Percentiles rank a stretch among this genome's conserved stretches.
phyloP scores from a whole-genome alignment of 2,888 invertebrate species.

The Elmis aenea region DNA sequence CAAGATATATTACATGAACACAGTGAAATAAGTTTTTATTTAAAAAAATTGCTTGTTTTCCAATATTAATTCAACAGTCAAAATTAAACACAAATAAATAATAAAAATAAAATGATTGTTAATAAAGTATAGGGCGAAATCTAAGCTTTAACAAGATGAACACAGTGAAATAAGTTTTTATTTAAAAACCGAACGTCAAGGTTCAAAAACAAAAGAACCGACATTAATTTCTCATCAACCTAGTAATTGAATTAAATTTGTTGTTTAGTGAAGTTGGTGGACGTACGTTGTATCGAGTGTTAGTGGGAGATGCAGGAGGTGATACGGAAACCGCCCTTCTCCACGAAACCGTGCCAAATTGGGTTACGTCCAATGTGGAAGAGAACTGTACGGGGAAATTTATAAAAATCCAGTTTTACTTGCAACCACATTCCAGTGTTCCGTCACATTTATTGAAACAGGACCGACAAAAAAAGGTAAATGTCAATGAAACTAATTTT shows the following conservation, averaged over 20 bases:
- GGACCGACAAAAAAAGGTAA: constrained; percentile 75
- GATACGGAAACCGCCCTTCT: constrained; percentile 90
- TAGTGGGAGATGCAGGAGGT: constrained; percentile 89
- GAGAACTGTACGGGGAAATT: constrained; percentile 93
- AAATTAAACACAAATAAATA: too few relatives aligned
- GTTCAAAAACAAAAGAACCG: background rate
- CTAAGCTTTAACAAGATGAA: too few relatives aligned
- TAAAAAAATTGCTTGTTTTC: too few relatives aligned
- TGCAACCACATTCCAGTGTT: constrained; percentile 85
- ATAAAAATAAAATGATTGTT: too few relatives aligned
- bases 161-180: too few relatives aligned
- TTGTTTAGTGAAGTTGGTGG: constrained; percentile 85
- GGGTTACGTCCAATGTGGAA: constrained; percentile 93
- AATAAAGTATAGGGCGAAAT: too few relatives aligned
- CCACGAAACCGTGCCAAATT: constrained; percentile 90
- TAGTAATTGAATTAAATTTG: background rate
- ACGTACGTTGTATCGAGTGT: constrained; percentile 81
- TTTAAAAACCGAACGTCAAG: too few relatives aligned
- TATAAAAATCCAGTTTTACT: constrained; percentile 94
- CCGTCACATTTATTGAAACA: constrained; percentile 60
- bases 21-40: too few relatives aligned
- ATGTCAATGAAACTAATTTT: too few relatives aligned
- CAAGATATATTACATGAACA: too few relatives aligned
- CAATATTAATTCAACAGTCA: too few relatives aligned
- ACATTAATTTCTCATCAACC: background rate